These are phyloP conservation scores for Sphaeramia orbicularis DNA, from an alignment of 2,797 vertebrate genomes.

Conservation along the genomic window DNA sequence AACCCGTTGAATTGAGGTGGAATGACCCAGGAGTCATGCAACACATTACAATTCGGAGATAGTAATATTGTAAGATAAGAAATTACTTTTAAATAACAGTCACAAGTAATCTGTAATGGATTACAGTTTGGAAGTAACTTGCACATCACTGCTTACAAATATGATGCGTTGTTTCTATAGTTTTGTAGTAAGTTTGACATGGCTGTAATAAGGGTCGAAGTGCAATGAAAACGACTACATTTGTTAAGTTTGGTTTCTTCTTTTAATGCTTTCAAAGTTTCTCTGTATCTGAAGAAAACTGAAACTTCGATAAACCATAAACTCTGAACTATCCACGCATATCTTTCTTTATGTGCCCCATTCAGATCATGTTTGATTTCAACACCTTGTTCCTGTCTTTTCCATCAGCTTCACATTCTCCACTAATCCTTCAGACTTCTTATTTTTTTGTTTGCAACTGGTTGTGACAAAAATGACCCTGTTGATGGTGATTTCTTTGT, in stretches of 20 bases:
- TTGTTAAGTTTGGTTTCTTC: too few relatives aligned
- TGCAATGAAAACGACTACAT: too few relatives aligned
- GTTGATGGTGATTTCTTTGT: constrained; percentile 5
- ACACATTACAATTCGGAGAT: too few relatives aligned
- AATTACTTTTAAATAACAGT: too few relatives aligned
- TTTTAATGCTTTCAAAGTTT: too few relatives aligned
- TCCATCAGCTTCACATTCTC: background rate
- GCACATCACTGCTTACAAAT: too few relatives aligned
- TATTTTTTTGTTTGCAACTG: constrained; percentile 16
- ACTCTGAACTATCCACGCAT: background rate
- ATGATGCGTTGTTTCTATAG: constrained; percentile 20
- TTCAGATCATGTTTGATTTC: background rate
- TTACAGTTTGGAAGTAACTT: too few relatives aligned
- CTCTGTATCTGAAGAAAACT: background rate
- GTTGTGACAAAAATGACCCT: constrained; percentile 7
- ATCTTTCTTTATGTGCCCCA: background rate
- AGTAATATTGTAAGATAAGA: too few relatives aligned
- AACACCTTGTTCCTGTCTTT: background rate
- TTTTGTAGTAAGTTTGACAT: constrained; percentile 9
- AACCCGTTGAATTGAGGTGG: too few relatives aligned
- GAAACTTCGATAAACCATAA: constrained; percentile 35
- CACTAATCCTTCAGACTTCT: background rate
- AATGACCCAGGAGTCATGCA: too few relatives aligned
- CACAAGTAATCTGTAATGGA: too few relatives aligned
- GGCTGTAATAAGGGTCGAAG: background rate